These are phyloP conservation scores for Cygnus buccinator DNA, from an alignment of 2,113 vertebrate genomes.

Conservation along the genomic window DNA sequence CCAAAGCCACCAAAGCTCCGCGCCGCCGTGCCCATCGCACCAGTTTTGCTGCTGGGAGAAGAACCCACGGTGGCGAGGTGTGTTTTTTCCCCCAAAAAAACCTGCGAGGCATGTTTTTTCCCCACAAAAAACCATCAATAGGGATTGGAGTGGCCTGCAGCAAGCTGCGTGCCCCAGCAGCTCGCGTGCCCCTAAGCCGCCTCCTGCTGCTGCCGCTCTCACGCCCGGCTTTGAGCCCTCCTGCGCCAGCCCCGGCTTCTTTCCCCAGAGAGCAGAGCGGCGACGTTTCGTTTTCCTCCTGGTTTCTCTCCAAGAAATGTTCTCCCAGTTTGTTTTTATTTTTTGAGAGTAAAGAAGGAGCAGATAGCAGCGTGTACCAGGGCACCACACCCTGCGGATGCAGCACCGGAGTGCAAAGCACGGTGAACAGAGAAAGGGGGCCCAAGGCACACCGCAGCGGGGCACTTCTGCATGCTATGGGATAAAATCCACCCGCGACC, in stretches of 20 bases:
- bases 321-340: too few relatives aligned
- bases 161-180: accelerated
- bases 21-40: neutral
- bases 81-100: neutral
- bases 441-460: accelerated
- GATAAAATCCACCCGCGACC: accelerated
- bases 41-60: neutral
- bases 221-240: neutral
- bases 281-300: neutral
- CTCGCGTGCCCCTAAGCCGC: too few relatives aligned
- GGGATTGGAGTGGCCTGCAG: neutral
- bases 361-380: accelerated
- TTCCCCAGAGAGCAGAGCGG: neutral
- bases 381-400: neutral
- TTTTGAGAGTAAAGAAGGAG: neutral
- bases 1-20: too few relatives aligned
- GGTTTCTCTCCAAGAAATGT: neutral
- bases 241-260: accelerated
- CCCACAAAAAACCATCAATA: accelerated
- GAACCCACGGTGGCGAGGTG: accelerated
- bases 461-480: accelerated
- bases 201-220: too few relatives aligned
- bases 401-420: too few relatives aligned
- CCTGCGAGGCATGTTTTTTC: accelerated
- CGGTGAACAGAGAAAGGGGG: accelerated